Base-by-base conservation (phyloP, 2,888 invertebrate genomes). In the Cyclophora albipunctata region DNA sequence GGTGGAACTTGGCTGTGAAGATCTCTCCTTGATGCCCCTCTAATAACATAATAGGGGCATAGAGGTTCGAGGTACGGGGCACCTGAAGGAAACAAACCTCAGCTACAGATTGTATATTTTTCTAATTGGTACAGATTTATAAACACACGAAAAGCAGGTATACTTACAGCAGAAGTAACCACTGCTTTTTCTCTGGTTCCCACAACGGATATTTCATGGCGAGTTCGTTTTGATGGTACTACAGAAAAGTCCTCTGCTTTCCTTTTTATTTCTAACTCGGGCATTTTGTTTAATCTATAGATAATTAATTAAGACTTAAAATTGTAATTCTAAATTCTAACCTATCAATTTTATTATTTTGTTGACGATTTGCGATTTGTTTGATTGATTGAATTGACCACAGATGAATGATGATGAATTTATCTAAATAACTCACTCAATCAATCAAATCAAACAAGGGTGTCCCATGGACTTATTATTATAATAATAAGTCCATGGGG, bases 21-120 rank as follows among this genome's bases (percentile, higher is more conserved):
- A 99, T 94, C 80, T 99, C 99, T 5, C 98, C 98, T 75, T 97
- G 96, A 75, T 99, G 99, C 0, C 98, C 99, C 71, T 97, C 96
- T 48, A 99, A 82, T 42, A 97, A 88, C 98, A 99, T 98, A 51
- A 98, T 98, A 0, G 98, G 98, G 0, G 98, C 94, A 74, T 94
- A 91, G 2, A 99, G 89, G 62, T 93, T 95, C 0, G 98, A 98
- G 6, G 97, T 97, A 55, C 98, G 89, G 42, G 93, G 92, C 37
- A 94, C 92, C 65, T 93, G 90, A 86, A 72, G 67, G 44, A 42
- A 48, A 46, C 34, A 20, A 42, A 7, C 20, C 3, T 4, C 7
- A 7, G 7, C 3, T 42, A 2, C 34, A 46, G 4, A 46, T 4
- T 47, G 34, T 37, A 37, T 42, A 40, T 20, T 20, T 20, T 20